Evolutionary conservation across 2,797 vertebrate species (phyloP), one percentile per base, ranked within the genome.

Genomic region (Hydrocynus forskahlii): DNA sequence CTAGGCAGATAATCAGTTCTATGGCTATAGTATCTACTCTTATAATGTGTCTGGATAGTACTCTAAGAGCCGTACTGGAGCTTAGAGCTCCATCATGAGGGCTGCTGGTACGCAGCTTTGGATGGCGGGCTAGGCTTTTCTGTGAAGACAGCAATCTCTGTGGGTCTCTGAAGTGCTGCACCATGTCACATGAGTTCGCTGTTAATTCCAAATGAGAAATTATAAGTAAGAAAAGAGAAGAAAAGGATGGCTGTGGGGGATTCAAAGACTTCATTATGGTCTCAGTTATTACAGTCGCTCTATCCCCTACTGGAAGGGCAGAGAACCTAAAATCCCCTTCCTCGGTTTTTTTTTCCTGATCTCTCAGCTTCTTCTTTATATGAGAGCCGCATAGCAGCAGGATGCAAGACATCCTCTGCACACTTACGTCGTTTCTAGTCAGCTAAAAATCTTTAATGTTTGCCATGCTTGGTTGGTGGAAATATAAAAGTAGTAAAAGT

Each of bases 281-380:
- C 86, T 90, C 82, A 88, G 88, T 88, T 87, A 87, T 85, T 85
- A 83, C 78, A 73, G 60, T 62, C 40, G 88, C 89, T 92, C 84
- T 90, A 88, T 91, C 89, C 89, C 45, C 54, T 7, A 59, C 86
- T 88, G 79, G 83, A 90, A 89, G 88, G 87, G 82, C 78, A 87
- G 85, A 79, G 73, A 87, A 88, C 86, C 75, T 84, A 89, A 87
- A 86, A 88, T 89, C 90, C 88, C 82, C 59, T 79, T 70, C 83
- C 73, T 85, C 73, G 69, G 29, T 29, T 29, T 84, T 75, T 86
- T 88, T 86, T 88, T 85, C 87, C 87, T 86, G 85, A 90, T 87
- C 87, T 85, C 87, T 91, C 89, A 81, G 89, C 89, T 89, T 89
- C 86, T 87, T 89, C 87, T 87, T 88, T 89, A 59, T 64, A 38